These are phyloP conservation scores for Mamestra configurata DNA, from an alignment of 1,140 invertebrate genomes.

Conservation along the genomic window DNA sequence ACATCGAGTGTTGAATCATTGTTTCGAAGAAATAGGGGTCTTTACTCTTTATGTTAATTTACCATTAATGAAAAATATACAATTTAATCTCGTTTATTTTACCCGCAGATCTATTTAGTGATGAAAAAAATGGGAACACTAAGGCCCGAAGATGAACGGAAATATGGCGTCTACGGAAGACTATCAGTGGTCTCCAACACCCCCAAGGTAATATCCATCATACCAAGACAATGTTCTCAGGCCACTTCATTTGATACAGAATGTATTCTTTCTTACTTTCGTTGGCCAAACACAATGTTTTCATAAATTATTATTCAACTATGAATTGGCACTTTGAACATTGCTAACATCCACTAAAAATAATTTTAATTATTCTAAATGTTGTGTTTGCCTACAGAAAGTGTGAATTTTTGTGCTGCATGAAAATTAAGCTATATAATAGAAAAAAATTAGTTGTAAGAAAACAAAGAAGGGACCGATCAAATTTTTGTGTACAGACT, in stretches of 20 bases:
- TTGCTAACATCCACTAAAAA: conserved; percentile 30
- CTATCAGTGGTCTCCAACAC: conserved; percentile 75
- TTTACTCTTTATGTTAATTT: too few species aligned
- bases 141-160: conserved; percentile 87
- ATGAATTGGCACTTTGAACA: conserved; percentile 66
- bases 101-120: conserved; percentile 87
- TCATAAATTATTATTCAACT: conserved; percentile 37
- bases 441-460: conserved; percentile 72
- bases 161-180: conserved; percentile 87
- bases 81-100: background rate
- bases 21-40: too few species aligned
- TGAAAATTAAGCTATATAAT: conserved; percentile 61
- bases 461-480: conserved; percentile 67
- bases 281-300: conserved; percentile 63
- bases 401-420: conserved; percentile 67
- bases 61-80: background rate
- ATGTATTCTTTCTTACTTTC: conserved; percentile 26
- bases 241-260: conserved; percentile 56
- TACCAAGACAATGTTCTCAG: conserved; percentile 47
- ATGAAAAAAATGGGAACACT: conserved; percentile 89
- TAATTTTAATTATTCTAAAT: conserved; percentile 51
- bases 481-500: conserved; percentile 77
- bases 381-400: conserved; percentile 75
- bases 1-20: too few species aligned
- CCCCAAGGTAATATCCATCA: conserved; percentile 69